Base-by-base conservation (phyloP, 2,888 invertebrate genomes). In the Nymphalis c-album region DNA sequence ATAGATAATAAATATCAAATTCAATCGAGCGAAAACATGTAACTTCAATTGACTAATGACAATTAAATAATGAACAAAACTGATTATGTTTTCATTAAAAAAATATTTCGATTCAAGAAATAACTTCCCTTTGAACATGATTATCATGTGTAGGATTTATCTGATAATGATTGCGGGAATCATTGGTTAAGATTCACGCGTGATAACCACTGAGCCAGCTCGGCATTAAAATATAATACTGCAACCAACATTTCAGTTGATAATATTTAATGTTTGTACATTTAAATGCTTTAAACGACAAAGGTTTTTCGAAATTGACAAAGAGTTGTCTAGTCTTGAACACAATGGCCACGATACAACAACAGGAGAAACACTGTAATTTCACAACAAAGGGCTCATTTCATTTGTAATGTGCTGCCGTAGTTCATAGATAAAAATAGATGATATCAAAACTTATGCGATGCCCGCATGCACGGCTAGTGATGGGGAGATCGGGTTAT, bases 341-440 rank as follows among this genome's bases (percentile, higher is more conserved):
- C 60, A 65, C 69, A 71, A 74, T 72, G 35, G 57, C 59, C 47
- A 31, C 31, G 60, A 69, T 71, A 69, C 62, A 71, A 70, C 69
- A 65, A 72, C 51, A 66, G 74, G 68, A 71, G 75, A 71, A 69
- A 68, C 63, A 65, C 63, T 60, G 68, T 73, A 72, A 74, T 74
- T 74, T 74, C 71, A 75, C 73, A 78, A 83, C 78, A 80, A 76
- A 80, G 76, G 77, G 75, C 75, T 79, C 77, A 74, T 75, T 81
- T 80, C 80, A 76, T 75, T 80, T 78, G 80, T 81, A 76, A 81
- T 80, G 76, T 73, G 77, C 67, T 76, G 74, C 66, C 22, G 51
- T 20, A 22, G 51, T 51, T 74, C 70, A 66, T 72, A 70, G 80
- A 80, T 85, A 87, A 84, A 85, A 86, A 86, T 86, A 87, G 85